A percentile compares a stretch with the other conserved stretches of the same genome.
These are phyloP conservation scores for Turritopsis rubra DNA, from an alignment of 30 jellyfish, hydroid and myxozoan species.

Conservation along the genomic window DNA sequence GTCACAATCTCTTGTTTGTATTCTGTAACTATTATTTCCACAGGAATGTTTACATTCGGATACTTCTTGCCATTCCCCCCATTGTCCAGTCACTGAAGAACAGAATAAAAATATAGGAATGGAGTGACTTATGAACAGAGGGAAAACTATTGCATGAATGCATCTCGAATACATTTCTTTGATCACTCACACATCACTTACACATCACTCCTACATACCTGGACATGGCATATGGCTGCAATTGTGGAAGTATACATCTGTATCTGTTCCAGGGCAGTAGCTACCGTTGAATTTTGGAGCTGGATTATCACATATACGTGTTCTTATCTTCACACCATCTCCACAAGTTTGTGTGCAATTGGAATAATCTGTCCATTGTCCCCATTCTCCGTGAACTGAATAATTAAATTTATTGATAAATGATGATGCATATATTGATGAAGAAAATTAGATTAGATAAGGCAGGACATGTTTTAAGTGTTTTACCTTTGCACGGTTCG, in stretches of 20 bases:
- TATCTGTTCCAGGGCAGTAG: neutral
- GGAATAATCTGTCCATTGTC: slow-evolving; percentile 11
- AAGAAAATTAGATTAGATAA: no score
- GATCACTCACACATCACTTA: no score
- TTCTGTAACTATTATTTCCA: neutral
- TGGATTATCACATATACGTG: neutral
- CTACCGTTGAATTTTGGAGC: slow-evolving; percentile 1
- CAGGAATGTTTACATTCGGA: neutral
- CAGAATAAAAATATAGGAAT: neutral
- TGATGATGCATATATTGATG: neutral
- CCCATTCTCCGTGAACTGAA: slow-evolving; percentile 15
- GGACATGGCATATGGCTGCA: slow-evolving; percentile 20
- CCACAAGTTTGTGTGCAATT: slow-evolving; percentile 5
- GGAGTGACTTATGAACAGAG: neutral
- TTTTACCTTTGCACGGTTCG: slow-evolving; percentile 1
- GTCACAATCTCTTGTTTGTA: neutral
- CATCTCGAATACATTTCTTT: no score
- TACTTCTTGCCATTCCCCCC: neutral
- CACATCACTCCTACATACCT: neutral
- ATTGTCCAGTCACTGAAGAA: neutral
- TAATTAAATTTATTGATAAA: neutral
- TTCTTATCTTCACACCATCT: slow-evolving; percentile 7
- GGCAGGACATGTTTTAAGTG: neutral
- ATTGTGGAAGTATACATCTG: neutral
- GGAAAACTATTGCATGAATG: neutral